A percentile compares a stretch with the other conserved stretches of the same genome.
These are phyloP conservation scores for Drosophila histrio DNA, from an alignment of 2,888 invertebrate species.

Conservation along the genomic window DNA sequence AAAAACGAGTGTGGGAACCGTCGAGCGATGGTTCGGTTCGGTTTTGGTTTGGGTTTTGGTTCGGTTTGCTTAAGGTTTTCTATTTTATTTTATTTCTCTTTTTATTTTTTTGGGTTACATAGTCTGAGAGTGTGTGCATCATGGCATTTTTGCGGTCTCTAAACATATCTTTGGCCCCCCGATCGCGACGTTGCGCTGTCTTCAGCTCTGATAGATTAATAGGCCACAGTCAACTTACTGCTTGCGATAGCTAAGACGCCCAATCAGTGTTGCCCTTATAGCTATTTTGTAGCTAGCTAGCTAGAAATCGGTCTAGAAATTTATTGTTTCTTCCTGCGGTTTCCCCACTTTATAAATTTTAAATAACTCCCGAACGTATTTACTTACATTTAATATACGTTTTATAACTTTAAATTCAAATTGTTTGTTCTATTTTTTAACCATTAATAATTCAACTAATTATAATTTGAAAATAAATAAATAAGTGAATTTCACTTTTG, in stretches of 20 bases:
- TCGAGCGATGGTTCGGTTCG: slow-evolving; percentile 34
- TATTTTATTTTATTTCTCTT: slow-evolving; percentile 4
- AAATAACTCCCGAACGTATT: too few relatives aligned
- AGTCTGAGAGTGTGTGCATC: slow-evolving; percentile 13
- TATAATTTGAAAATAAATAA: too few relatives aligned
- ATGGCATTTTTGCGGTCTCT: slow-evolving; percentile 49
- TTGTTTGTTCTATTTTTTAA: too few relatives aligned
- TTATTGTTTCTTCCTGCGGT: too few relatives aligned
- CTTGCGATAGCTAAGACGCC: slow-evolving; percentile 35
- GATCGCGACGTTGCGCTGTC: slow-evolving; percentile 27
- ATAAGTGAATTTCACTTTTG: too few relatives aligned
- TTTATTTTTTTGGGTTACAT: slow-evolving; percentile 29
- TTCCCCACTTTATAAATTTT: too few relatives aligned
- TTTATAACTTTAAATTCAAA: too few relatives aligned
- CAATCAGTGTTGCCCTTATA: too few relatives aligned
- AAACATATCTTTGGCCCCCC: neutral
- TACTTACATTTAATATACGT: too few relatives aligned
- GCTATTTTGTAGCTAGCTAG: too few relatives aligned
- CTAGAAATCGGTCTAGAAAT: too few relatives aligned
- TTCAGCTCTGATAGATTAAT: slow-evolving; percentile 70
- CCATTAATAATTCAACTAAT: too few relatives aligned
- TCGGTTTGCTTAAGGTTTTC: slow-evolving; percentile 6
- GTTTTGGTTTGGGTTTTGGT: slow-evolving; percentile 27
- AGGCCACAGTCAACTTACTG: slow-evolving; percentile 63
- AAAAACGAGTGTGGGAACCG: slow-evolving; percentile 72